Evolutionary conservation across 1,140 invertebrate species (phyloP), one percentile per base, ranked within the genome.

Genomic region (Glossosoma conforme): DNA sequence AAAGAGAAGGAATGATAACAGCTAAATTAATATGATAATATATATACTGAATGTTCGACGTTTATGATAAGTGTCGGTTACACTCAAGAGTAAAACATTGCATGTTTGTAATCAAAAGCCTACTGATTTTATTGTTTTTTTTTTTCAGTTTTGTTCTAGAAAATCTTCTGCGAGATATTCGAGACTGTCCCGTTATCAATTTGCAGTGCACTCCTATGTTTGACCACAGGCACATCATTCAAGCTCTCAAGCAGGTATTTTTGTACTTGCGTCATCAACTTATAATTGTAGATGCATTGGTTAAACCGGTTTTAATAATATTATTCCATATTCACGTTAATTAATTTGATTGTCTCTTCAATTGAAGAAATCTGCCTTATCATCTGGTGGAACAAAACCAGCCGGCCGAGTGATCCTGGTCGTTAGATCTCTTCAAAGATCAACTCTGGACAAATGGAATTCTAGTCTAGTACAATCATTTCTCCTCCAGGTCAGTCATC

Each of bases 121-220:
- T n/a, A n/a, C n/a, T n/a, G n/a, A n/a, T n/a, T n/a, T n/a, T n/a
- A n/a, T n/a, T n/a, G n/a, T n/a, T n/a, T 36, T 50, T 24, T 17
- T 24, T 35, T 66, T 68, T 78, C 75, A 79, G 77, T 64, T 42
- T 68, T 11, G 54, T 72, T 48, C 56, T 65, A 3, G 68, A 74
- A 43, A 61, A 70, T 41, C 44, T 72, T 1, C 36, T 71, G 2
- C 72, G 66, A 54, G 68, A 72, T 45, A 55, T 57, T 1, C 22
- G 48, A 24, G 67, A 68, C 43, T 61, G 60, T 0, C 60, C 63
- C 0, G 56, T 72, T 3, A 64, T 75, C 42, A 66, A 60, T 9
- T 66, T 75, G 3, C 63, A 70, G 38, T 75, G 72, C 44, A 73
- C 72, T 3, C 70, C 70, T 3, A 59, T 72, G 18, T 60, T 72